These are phyloP conservation scores for Acropternis orthonyx DNA, from an alignment of 2,797 vertebrate genomes.

Conservation along the genomic window DNA sequence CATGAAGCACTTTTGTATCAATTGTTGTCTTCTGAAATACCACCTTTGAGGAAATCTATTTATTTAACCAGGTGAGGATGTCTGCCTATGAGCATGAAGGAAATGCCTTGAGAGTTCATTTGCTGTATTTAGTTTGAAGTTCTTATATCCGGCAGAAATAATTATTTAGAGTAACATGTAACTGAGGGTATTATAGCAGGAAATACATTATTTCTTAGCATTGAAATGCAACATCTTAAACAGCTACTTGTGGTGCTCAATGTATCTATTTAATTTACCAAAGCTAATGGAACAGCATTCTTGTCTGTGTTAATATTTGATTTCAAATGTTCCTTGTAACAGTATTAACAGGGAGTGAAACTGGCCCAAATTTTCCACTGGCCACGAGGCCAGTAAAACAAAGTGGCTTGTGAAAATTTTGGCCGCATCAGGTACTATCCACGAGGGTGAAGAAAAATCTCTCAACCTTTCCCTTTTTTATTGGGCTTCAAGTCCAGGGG, in stretches of 20 bases:
- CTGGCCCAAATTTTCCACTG: neutral
- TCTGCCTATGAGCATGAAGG: neutral
- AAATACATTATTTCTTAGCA: slow-evolving; percentile 39
- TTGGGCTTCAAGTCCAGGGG: slow-evolving; percentile 5
- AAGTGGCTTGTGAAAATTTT: slow-evolving; percentile 53
- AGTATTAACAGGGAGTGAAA: slow-evolving; percentile 62
- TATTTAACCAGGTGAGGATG: neutral
- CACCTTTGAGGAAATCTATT: neutral
- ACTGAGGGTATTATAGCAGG: slow-evolving; percentile 36
- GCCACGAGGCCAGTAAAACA: slow-evolving; percentile 38
- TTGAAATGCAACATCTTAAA: slow-evolving; percentile 34
- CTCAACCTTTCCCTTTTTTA: neutral
- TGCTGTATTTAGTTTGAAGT: slow-evolving; percentile 37
- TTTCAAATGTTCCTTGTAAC: slow-evolving; percentile 23
- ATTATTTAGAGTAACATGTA: slow-evolving; percentile 33
- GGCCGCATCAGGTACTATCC: slow-evolving; percentile 35
- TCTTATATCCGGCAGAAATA: neutral
- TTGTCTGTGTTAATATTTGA: neutral
- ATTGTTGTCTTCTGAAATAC: neutral
- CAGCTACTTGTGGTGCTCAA: slow-evolving; percentile 46
- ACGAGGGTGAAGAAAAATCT: neutral
- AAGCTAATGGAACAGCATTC: slow-evolving; percentile 8
- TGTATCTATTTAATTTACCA: slow-evolving; percentile 38
- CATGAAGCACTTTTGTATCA: slow-evolving; percentile 15
- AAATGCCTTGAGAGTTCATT: neutral